Evolutionary conservation across 2,113 vertebrate genomes (phyloP).

Genomic region (Isichthys henryi): DNA sequence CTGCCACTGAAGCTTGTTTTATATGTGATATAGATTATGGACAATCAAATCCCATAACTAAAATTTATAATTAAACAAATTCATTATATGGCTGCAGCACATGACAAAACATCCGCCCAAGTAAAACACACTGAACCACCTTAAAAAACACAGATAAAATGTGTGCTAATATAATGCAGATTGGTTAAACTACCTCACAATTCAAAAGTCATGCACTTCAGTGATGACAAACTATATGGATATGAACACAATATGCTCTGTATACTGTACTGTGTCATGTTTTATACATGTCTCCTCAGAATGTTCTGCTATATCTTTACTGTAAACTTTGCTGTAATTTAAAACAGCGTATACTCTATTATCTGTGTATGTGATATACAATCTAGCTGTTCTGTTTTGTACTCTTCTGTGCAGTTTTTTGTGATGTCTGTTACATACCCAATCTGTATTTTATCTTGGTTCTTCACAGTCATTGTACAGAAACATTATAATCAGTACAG

Average conservation of each 20-base stretch:
- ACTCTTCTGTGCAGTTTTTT: background rate
- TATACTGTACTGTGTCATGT: background rate
- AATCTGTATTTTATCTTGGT: background rate
- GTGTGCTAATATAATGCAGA: background rate
- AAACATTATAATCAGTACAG: background rate
- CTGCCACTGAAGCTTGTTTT: too few species aligned
- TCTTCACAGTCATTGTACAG: background rate
- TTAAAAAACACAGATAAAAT: background rate
- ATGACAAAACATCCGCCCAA: too few species aligned
- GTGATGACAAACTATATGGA: background rate
- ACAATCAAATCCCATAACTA: too few species aligned
- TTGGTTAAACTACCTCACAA: background rate
- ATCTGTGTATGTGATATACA: background rate
- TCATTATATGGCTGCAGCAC: too few species aligned
- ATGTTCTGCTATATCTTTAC: background rate
- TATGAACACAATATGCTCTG: background rate
- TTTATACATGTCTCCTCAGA: background rate
- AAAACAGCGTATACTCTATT: background rate
- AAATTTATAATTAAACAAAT: too few species aligned
- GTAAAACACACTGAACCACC: background rate
- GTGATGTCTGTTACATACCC: background rate
- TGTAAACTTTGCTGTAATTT: background rate
- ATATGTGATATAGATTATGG: too few species aligned
- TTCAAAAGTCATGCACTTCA: background rate
- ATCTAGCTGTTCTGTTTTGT: background rate